Conservation (phyloP, 1,140 invertebrate genomes). For the Carcinoscorpius rotundicauda region DNA sequence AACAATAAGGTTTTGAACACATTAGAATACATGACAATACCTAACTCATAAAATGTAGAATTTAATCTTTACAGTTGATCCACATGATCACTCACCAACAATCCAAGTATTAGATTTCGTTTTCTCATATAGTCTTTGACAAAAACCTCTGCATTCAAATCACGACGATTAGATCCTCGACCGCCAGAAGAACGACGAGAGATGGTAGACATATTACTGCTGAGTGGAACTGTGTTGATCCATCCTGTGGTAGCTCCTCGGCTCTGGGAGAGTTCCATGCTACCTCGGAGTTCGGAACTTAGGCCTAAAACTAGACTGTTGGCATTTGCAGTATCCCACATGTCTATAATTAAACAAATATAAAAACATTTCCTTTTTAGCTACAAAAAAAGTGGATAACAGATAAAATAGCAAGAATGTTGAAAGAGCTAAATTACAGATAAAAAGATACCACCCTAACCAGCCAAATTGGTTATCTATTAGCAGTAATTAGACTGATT, state of each 20-base stretch:
- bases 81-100: constrained; percentile 44
- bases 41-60: no score
- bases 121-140: constrained; percentile 92
- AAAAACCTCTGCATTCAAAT: constrained; percentile 54
- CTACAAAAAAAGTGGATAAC: no score
- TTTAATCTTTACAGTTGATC: no score
- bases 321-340: constrained; percentile 7
- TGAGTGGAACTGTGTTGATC: constrained; percentile 75
- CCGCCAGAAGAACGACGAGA: constrained; percentile 48
- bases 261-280: constrained; percentile 15
- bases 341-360: no score
- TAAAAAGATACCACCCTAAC: no score
- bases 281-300: constrained; percentile 20
- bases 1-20: no score
- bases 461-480: no score
- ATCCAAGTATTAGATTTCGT: constrained; percentile 81
- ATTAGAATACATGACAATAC: no score
- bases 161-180: constrained; percentile 29
- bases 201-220: constrained; percentile 51
- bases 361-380: no score
- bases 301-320: constrained; percentile 23
- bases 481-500: no score
- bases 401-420: no score
- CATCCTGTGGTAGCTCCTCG: constrained; percentile 48
- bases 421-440: no score